phyloP scores from a whole-genome alignment of 2,797 vertebrate species.

The Naso thynnoides region DNA sequence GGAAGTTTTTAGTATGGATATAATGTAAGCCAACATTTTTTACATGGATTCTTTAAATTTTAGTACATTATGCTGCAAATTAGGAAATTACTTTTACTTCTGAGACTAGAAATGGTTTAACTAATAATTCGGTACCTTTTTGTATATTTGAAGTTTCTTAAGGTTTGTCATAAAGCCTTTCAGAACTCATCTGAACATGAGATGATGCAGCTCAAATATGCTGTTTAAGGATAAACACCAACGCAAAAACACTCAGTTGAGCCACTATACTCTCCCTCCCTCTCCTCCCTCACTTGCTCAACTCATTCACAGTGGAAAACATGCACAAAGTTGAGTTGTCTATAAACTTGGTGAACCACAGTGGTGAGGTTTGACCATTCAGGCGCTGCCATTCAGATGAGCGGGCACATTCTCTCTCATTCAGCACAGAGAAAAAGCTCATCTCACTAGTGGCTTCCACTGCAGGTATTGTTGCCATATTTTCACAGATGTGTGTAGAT shows the following conservation, averaged over 20 bases:
- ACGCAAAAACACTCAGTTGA: not conserved
- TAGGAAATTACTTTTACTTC: too few relatives aligned
- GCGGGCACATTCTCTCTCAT: slow-evolving; percentile 84
- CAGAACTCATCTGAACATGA: not conserved
- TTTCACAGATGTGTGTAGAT: slow-evolving; percentile 44
- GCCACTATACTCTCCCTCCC: not conserved
- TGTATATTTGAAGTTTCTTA: not conserved
- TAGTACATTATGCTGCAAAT: too few relatives aligned
- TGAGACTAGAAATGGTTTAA: not conserved
- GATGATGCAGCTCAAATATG: slow-evolving; percentile 1
- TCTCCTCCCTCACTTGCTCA: slow-evolving; percentile 15
- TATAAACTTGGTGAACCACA: slow-evolving; percentile 80
- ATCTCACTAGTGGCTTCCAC: slow-evolving; percentile 72
- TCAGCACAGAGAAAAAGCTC: slow-evolving; percentile 70
- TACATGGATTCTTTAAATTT: not conserved
- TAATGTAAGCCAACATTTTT: not conserved
- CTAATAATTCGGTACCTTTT: not conserved
- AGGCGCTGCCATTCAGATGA: slow-evolving; percentile 76
- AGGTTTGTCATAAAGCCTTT: not conserved
- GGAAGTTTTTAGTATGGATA: not conserved
- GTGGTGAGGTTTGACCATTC: slow-evolving; percentile 63
- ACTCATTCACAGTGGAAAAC: slow-evolving; percentile 35
- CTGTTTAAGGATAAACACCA: not conserved
- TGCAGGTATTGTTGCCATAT: slow-evolving; percentile 67
- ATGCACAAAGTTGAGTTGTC: slow-evolving; percentile 47